Conservation (phyloP, 2,113 vertebrate species). For the Nibea coibor region DNA sequence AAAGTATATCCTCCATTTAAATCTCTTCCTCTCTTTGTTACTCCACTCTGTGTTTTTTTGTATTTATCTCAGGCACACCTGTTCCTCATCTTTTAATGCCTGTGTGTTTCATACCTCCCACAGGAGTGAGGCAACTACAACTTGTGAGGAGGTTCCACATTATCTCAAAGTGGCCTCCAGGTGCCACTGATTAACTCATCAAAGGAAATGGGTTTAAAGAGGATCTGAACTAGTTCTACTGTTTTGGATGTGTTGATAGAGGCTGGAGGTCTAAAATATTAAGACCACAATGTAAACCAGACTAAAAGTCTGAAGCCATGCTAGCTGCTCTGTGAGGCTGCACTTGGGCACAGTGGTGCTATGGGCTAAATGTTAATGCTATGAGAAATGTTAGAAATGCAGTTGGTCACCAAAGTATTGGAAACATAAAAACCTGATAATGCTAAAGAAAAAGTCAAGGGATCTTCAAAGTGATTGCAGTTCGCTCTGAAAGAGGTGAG, state of each 20-base stretch:
- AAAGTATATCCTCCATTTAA: background rate
- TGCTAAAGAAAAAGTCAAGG: background rate
- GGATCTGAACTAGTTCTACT: background rate
- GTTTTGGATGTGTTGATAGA: background rate
- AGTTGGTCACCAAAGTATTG: background rate
- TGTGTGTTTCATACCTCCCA: background rate
- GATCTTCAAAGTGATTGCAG: background rate
- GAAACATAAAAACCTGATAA: background rate
- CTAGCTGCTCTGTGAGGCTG: background rate
- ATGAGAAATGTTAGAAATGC: background rate
- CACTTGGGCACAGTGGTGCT: background rate
- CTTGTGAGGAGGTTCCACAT: conserved; percentile 11
- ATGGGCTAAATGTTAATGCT: no score
- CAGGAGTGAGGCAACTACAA: background rate
- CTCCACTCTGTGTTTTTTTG: background rate
- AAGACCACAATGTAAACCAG: background rate
- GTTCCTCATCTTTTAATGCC: conserved; percentile 1
- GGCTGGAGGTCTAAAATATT: background rate
- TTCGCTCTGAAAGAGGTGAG: background rate
- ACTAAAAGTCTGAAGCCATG: background rate
- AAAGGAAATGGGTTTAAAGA: background rate
- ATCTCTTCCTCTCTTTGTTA: background rate
- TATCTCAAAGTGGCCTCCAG: conserved; percentile 17
- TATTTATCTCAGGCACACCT: conserved; percentile 19
- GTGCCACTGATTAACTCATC: conserved; percentile 21